Conservation (phyloP, 2,888 invertebrate genomes). For the Euzetes globulus region DNA sequence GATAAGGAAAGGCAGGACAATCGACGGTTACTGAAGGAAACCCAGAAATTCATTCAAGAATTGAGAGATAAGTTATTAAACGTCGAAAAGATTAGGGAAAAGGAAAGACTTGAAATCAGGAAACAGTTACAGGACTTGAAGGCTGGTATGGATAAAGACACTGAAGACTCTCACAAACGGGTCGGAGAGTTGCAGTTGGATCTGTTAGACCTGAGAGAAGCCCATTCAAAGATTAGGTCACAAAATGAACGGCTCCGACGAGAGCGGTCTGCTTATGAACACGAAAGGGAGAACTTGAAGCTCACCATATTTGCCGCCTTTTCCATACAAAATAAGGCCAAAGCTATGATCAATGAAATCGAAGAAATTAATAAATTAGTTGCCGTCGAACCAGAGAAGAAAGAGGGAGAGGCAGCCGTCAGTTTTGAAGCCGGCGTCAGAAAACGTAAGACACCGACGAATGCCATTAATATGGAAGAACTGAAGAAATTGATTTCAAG, state of each 20-base stretch:
- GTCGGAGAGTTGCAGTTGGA: slow-evolving; percentile 81
- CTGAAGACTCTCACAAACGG: slow-evolving; percentile 74
- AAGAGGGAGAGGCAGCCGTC: neutral
- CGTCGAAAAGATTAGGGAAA: slow-evolving; percentile 78
- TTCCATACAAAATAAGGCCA: slow-evolving; percentile 37
- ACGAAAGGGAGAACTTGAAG: slow-evolving; percentile 42
- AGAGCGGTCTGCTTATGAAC: slow-evolving; percentile 76
- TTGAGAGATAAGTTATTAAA: slow-evolving; percentile 50
- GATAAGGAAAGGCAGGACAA: slow-evolving; percentile 88
- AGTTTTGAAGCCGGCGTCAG: neutral
- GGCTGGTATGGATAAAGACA: slow-evolving; percentile 63
- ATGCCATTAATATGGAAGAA: slow-evolving; percentile 16
- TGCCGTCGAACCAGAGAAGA: neutral
- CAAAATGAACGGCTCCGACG: slow-evolving; percentile 81
- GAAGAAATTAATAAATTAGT: slow-evolving; percentile 32
- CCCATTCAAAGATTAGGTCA: slow-evolving; percentile 80
- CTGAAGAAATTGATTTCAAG: slow-evolving; percentile 22
- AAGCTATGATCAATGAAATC: slow-evolving; percentile 36
- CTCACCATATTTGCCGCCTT: slow-evolving; percentile 37
- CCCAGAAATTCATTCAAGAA: slow-evolving; percentile 71
- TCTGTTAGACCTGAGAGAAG: slow-evolving; percentile 75
- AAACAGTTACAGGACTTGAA: slow-evolving; percentile 75
- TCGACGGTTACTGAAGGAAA: slow-evolving; percentile 78
- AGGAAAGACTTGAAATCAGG: slow-evolving; percentile 76
- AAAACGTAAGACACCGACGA: neutral